phyloP scores from a whole-genome alignment of 2,797 vertebrate genomes.

The Mormyrus hasselquistii region DNA sequence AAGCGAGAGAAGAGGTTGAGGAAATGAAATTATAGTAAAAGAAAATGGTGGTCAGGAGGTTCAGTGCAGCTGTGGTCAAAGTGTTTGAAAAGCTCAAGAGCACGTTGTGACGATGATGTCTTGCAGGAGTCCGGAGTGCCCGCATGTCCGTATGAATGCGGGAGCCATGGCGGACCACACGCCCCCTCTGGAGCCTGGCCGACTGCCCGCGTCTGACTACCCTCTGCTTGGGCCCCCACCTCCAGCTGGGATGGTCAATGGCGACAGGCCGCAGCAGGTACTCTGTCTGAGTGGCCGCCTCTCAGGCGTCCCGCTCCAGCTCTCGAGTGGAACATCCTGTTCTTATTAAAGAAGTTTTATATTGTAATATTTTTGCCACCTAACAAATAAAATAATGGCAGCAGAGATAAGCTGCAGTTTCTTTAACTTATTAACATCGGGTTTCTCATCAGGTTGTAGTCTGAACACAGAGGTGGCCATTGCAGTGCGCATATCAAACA shows the following conservation, averaged over 20 bases:
- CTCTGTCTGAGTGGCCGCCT: too few species aligned
- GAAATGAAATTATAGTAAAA: not conserved
- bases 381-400: not conserved
- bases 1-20: not conserved
- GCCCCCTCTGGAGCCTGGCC: conserved; percentile 87
- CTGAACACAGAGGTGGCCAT: not conserved
- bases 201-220: conserved; percentile 84
- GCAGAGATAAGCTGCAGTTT: not conserved
- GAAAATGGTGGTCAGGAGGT: not conserved
- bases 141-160: conserved; percentile 74
- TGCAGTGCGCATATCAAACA: not conserved
- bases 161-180: conserved; percentile 95
- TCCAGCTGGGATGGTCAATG: conserved; percentile 82
- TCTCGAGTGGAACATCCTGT: not conserved
- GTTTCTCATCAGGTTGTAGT: not conserved
- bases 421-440: not conserved
- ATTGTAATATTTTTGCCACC: not conserved
- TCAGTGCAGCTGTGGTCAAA: not conserved
- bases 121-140: conserved; percentile 52
- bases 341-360: not conserved
- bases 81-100: not conserved
- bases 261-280: conserved; percentile 94
- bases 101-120: not conserved
- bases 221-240: conserved; percentile 75
- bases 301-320: not conserved